Percentiles rank a stretch among this genome's conserved stretches.
phyloP scores from a whole-genome alignment of 1,140 invertebrate species.

The Nephotettix cincticeps region DNA sequence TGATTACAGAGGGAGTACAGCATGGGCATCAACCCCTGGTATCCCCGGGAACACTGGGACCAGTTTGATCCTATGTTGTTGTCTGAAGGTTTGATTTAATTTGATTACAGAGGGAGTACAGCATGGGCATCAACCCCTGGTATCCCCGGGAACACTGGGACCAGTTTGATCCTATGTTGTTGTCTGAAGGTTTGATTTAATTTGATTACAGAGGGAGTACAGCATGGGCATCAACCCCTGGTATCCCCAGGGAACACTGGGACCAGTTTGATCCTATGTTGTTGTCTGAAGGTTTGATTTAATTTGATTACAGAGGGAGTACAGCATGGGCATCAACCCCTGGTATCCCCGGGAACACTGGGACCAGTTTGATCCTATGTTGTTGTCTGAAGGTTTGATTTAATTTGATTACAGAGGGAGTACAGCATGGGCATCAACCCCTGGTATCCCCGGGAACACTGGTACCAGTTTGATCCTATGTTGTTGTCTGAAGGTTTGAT shows the following conservation, averaged over 20 bases:
- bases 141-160: constrained; percentile 86
- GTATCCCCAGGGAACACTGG: no score
- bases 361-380: constrained; percentile 92
- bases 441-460: constrained; percentile 80
- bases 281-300: no score
- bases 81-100: no score
- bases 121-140: constrained; percentile 71
- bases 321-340: constrained; percentile 67
- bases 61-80: constrained; percentile 92
- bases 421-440: constrained; percentile 68
- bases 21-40: constrained; percentile 72
- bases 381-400: constrained; percentile 92
- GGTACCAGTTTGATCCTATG: constrained; percentile 94
- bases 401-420: no score
- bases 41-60: constrained; percentile 85
- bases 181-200: constrained; percentile 95
- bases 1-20: constrained; percentile 64
- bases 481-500: constrained; percentile 91
- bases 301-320: constrained; percentile 78
- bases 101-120: constrained; percentile 74
- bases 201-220: no score
- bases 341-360: constrained; percentile 84
- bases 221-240: no score
- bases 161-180: constrained; percentile 89
- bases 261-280: no score